Conservation (phyloP, 2,888 invertebrate species). For the Sicus ferrugineus region DNA sequence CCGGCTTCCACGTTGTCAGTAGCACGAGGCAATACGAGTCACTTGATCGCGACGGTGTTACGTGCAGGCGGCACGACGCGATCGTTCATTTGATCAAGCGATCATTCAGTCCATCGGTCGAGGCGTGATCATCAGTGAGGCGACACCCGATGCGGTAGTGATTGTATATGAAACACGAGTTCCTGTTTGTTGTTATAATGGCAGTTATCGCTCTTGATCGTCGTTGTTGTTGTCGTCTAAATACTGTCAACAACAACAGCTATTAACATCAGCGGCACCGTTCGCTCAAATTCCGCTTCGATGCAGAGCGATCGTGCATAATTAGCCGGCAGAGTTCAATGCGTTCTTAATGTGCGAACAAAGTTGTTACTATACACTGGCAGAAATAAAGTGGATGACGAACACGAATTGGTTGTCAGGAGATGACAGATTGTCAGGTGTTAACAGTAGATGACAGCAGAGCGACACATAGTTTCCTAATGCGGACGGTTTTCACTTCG, state of each 20-base stretch:
- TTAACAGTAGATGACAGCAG: too few species aligned
- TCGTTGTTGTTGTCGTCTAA: background rate
- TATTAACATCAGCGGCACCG: background rate
- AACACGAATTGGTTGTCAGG: too few species aligned
- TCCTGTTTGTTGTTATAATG: conserved; percentile 8
- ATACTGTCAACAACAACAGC: background rate
- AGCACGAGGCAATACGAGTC: background rate
- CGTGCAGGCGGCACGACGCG: conserved; percentile 9
- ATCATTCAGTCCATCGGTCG: background rate
- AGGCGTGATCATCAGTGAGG: background rate
- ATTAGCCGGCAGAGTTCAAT: background rate
- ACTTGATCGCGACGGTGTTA: background rate
- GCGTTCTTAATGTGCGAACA: conserved; percentile 7
- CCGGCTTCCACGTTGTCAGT: background rate
- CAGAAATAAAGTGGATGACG: background rate
- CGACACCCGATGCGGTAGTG: conserved; percentile 10
- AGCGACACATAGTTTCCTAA: too few species aligned
- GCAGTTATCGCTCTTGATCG: background rate
- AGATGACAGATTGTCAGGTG: too few species aligned
- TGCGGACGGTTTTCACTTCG: too few species aligned
- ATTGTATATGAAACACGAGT: background rate
- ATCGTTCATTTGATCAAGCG: background rate
- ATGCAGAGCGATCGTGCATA: background rate
- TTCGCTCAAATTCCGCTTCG: too few species aligned
- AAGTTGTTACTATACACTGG: background rate